Base-by-base conservation (phyloP, 2,113 vertebrate species). In the Stigmatopora argus region DNA sequence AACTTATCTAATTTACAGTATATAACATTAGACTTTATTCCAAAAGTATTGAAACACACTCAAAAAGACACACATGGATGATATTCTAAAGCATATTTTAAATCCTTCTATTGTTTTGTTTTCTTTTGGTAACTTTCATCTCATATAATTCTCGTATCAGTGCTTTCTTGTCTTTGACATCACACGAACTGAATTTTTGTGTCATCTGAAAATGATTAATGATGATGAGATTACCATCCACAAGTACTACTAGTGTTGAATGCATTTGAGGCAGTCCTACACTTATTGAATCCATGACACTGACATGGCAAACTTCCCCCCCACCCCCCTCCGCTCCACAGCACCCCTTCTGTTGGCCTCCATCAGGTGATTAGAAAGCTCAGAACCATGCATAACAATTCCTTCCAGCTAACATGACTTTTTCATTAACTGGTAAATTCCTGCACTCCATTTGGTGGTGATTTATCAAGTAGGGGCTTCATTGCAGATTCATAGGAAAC, bases 371-470 rank as follows among this genome's bases (percentile, higher is more conserved):
- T 83, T 67, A 70, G 77, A 86, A 86, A 84, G 74, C 82, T 78
- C 73, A 71, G 69, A 83, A 74, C 65, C 67, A 67, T 71, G 78
- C 73, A 68, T 73, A 78, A 73, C 77, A 62, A 66, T 76, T 81
- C 79, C 77, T 88, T 80, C 71, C 73, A 74, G 79, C 73, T 80
- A 83, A 87, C 91, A 94, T 92, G 92, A 92, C 91, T 94, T 92
- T 92, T 92, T 90, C 92, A 93, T 94, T 92, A 94, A 92, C 86
- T 83, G 88, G 91, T 87, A 91, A 92, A 92, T 92, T 93, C 89
- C 86, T 90, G 82, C 85, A 80, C 88, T 89, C 80, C 83, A 87
- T 89, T 82, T 87, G 85, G 81, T 91, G 85, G 74, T 93, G 94
- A 93, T 94, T 92, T 93, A 93, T 93, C 90, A 87, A 60, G 82